Evolutionary conservation across 2,797 vertebrate species (phyloP).

Genomic region (Dromococcyx pavoninus): DNA sequence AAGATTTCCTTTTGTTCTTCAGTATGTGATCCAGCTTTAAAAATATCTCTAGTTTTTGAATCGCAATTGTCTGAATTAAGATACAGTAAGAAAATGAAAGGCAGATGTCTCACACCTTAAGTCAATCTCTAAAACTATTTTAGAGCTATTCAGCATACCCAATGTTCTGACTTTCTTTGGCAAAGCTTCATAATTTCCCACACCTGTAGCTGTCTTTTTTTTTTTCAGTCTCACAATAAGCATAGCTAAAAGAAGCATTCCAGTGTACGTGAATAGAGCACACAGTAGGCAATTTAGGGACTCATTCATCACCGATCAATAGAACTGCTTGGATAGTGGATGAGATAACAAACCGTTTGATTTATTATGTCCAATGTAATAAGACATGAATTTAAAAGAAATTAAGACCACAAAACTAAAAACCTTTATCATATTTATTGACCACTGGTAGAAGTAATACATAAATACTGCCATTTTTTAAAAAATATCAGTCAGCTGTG

Average conservation of each 20-base stretch:
- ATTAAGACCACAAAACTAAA: slow-evolving; percentile 30
- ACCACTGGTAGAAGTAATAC: slow-evolving; percentile 3
- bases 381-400: slow-evolving; percentile 26
- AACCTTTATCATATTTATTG: slow-evolving; percentile 32
- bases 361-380: background rate
- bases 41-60: slow-evolving; percentile 15
- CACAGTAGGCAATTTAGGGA: slow-evolving; percentile 5
- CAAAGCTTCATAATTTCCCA: background rate
- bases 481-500: background rate
- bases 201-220: background rate
- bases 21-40: background rate
- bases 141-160: background rate
- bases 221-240: background rate
- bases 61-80: background rate
- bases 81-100: background rate
- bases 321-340: background rate
- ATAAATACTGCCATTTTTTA: background rate
- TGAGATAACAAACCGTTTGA: slow-evolving; percentile 40
- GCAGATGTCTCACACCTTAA: background rate
- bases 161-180: background rate
- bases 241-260: background rate
- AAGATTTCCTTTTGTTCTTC: slow-evolving; percentile 27
- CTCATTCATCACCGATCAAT: slow-evolving; percentile 4
- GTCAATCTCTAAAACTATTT: background rate
- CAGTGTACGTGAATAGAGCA: background rate